These are phyloP conservation scores for Diaperis boleti DNA, from an alignment of 2,888 invertebrate genomes.

Conservation along the genomic window DNA sequence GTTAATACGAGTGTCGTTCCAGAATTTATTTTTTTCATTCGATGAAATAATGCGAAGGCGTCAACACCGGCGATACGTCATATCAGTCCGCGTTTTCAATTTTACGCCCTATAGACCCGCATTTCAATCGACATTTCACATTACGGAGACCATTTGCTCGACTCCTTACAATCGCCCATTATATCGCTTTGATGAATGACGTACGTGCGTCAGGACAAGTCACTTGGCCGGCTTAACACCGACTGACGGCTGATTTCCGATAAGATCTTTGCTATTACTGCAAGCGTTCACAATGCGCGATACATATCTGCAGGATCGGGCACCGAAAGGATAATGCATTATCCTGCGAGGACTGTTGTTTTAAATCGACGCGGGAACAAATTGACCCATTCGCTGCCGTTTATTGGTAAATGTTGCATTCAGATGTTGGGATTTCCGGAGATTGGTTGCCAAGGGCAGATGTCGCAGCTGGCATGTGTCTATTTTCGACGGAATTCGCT, in stretches of 20 bases:
- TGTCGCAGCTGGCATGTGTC: constrained; percentile 53
- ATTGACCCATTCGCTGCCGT: constrained; percentile 13
- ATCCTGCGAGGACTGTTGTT: background rate
- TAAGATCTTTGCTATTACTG: constrained; percentile 51
- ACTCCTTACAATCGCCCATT: constrained; percentile 49
- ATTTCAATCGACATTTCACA: constrained; percentile 56
- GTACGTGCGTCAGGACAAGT: constrained; percentile 44
- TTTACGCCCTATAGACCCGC: constrained; percentile 59
- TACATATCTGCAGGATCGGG: constrained; percentile 44
- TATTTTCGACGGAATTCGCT: constrained; percentile 54
- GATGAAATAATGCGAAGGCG: constrained; percentile 38
- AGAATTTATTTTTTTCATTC: constrained; percentile 3
- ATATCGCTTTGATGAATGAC: constrained; percentile 49
- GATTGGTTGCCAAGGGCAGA: constrained; percentile 44
- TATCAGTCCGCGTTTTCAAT: constrained; percentile 60
- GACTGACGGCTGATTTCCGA: constrained; percentile 54
- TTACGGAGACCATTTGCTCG: constrained; percentile 55
- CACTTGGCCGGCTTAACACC: constrained; percentile 54
- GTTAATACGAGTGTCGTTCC: background rate
- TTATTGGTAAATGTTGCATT: constrained; percentile 37
- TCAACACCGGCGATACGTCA: constrained; percentile 54
- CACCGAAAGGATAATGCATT: constrained; percentile 16
- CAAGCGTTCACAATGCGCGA: constrained; percentile 44
- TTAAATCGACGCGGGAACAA: constrained; percentile 17
- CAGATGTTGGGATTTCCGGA: constrained; percentile 3